These are phyloP conservation scores for Latrodectus hesperus DNA, from an alignment of 2,888 invertebrate genomes.

Conservation along the genomic window DNA sequence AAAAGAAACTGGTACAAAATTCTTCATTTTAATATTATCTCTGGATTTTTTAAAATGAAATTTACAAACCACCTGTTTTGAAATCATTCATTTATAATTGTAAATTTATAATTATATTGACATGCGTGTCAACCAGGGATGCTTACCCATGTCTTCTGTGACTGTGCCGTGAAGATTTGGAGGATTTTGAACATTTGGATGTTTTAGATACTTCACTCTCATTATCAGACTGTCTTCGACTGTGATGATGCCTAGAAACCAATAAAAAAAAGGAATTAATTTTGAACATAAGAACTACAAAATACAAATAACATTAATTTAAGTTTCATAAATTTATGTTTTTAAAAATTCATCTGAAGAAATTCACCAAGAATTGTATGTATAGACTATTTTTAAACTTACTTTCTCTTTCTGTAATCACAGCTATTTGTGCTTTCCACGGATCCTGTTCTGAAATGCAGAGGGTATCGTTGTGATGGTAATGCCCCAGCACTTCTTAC, in stretches of 20 bases:
- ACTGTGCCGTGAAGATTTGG: constrained; percentile 62
- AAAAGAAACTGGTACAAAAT: background rate
- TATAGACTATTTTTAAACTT: constrained; percentile 1
- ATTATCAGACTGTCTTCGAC: constrained; percentile 88
- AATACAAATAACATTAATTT: too few relatives aligned
- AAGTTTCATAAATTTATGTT: too few relatives aligned
- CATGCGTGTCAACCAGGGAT: background rate
- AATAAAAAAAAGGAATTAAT: background rate
- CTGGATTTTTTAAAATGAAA: background rate
- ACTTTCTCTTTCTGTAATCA: constrained; percentile 71
- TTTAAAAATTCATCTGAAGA: background rate
- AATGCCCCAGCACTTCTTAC: constrained; percentile 78
- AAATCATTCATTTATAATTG: too few relatives aligned
- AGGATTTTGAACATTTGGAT: constrained; percentile 77
- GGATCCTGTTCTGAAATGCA: constrained; percentile 68
- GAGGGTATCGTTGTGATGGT: constrained; percentile 59
- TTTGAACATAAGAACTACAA: too few relatives aligned
- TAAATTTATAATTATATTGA: too few relatives aligned
- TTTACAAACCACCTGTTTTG: too few relatives aligned
- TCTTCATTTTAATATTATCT: background rate
- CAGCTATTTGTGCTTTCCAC: constrained; percentile 71
- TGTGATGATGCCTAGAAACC: constrained; percentile 79
- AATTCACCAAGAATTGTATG: background rate
- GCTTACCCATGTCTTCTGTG: constrained; percentile 66
- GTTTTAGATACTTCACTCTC: constrained; percentile 92